These are phyloP conservation scores for Phyllopteryx taeniolatus DNA, from an alignment of 2,113 vertebrate species.

Conservation along the genomic window DNA sequence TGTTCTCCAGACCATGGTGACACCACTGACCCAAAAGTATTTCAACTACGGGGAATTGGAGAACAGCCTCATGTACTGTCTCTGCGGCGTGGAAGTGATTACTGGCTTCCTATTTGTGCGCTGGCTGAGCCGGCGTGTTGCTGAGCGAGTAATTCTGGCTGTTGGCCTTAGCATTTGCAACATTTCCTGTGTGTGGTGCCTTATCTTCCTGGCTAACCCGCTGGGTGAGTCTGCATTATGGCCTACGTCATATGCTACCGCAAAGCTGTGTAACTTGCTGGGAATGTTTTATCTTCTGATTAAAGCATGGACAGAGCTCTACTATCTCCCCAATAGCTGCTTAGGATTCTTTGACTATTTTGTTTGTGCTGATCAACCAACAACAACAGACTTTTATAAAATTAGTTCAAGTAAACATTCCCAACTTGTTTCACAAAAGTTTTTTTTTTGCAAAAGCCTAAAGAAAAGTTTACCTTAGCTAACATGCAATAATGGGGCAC, in stretches of 20 bases:
- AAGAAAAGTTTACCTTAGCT: background rate
- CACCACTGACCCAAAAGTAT: constrained; percentile 79
- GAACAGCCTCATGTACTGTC: constrained; percentile 83
- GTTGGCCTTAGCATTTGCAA: constrained; percentile 77
- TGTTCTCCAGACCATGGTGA: constrained; percentile 78
- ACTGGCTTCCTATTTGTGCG: constrained; percentile 79
- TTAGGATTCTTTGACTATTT: background rate
- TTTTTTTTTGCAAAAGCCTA: too few species aligned
- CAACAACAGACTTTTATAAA: background rate
- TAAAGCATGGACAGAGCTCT: background rate
- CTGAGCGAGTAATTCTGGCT: constrained; percentile 74
- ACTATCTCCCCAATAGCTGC: background rate
- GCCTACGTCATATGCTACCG: background rate
- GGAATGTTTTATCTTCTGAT: background rate
- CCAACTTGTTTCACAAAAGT: too few species aligned
- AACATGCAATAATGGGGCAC: background rate
- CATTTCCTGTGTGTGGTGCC: constrained; percentile 78
- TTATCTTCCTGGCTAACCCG: constrained; percentile 78
- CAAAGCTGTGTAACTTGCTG: background rate
- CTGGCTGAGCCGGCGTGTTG: constrained; percentile 67
- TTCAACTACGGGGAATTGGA: constrained; percentile 80
- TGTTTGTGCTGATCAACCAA: background rate
- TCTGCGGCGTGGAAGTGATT: constrained; percentile 80
- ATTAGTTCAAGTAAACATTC: background rate
- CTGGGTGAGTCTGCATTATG: constrained; percentile 59